Base-by-base conservation (phyloP, 2,797 vertebrate species). In the Pangasius larnaudii region DNA sequence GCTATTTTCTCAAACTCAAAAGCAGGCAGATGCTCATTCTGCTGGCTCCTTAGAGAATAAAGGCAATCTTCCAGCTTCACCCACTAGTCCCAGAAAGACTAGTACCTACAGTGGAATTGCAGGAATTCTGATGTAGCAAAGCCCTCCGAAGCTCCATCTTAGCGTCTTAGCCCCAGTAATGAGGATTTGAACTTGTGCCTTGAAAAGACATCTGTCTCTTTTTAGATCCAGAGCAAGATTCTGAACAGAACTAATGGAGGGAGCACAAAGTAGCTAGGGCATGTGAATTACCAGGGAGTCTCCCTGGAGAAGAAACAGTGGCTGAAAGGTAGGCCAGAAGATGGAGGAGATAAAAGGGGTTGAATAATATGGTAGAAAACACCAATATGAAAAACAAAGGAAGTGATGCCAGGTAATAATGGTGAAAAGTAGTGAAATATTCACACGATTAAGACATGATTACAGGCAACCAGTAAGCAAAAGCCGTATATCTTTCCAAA, bases 281-380 rank as follows among this genome's bases (percentile, higher is more conserved):
- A 67, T 84, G 78, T 11, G 61, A 78, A 88, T 91, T 61, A 89
- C 30, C 36, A 67, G 89, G 88, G 88, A 88, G 90, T 90, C 86
- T 79, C 85, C 58, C 58, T 88, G 88, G 71, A 74, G 77, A 87
- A 83, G 75, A 79, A 85, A 85, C 16, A 72, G 24, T 91, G 87
- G 39, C 61, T 69, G 67, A 58, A 90, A 92, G 90, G 88, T 86
- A 85, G 91, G 75, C 86, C 79, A 91, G 90, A 92, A 91, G 91
- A 63, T 33, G 63, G 82, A 79, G 42, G 69, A 80, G 36, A 82
- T 82, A 39, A 46, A 83, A 88, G 75, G 4, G 0, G 24, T 42
- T 72, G 67, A 58, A 27, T 13, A 71, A 86, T 56, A 59, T 46
- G 39, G 51, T 72, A 18, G 11, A 86, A 42, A 90, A 74, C 39